Percentiles rank a stretch among this genome's conserved stretches.
Conservation (phyloP, 2,113 vertebrate genomes). For the Prietella phreatophila region DNA sequence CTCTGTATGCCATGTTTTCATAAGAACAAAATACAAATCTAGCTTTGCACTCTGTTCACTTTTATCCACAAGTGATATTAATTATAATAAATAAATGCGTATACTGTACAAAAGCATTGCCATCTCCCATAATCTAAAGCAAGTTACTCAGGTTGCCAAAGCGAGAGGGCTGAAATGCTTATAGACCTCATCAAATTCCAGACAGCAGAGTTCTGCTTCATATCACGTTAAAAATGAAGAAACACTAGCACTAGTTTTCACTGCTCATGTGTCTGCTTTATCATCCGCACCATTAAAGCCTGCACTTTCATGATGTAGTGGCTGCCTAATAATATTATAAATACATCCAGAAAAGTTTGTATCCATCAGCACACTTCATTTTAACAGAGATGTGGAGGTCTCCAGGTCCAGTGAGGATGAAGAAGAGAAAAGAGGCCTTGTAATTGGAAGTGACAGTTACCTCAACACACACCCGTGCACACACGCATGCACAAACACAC, state of each 20-base stretch:
- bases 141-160: conserved; percentile 28
- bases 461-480: conserved; percentile 3
- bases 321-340: not conserved
- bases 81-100: not conserved
- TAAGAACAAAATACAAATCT: not conserved
- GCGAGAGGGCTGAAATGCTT: not conserved
- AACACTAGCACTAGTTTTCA: not conserved
- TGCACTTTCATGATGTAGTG: not conserved
- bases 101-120: not conserved
- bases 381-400: not conserved
- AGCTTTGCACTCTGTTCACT: not conserved
- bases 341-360: not conserved
- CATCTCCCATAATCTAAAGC: conserved; percentile 19
- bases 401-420: not conserved
- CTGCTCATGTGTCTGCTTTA: not conserved
- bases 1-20: not conserved
- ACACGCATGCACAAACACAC: too few species aligned
- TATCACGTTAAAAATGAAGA: conserved; percentile 8
- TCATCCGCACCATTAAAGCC: not conserved
- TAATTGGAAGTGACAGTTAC: conserved; percentile 41
- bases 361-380: not conserved
- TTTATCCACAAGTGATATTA: not conserved
- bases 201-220: conserved; percentile 16
- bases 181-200: conserved; percentile 28
- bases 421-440: conserved; percentile 4